Base-by-base conservation (phyloP, 2,797 vertebrate species). In the Todus mexicanus region DNA sequence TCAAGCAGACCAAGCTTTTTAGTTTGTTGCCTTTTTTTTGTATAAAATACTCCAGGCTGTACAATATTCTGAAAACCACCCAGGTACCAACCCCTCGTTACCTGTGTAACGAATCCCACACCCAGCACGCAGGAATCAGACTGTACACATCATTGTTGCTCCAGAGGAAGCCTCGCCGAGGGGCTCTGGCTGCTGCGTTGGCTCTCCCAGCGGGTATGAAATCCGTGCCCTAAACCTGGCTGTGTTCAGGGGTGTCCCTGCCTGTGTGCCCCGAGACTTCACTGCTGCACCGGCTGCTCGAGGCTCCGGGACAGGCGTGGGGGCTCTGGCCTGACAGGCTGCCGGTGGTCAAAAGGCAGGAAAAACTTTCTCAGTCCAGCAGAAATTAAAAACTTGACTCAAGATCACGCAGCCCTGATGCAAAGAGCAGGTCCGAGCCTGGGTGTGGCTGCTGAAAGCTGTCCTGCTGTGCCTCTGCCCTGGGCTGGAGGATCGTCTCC, bases 221-320 rank as follows among this genome's bases (percentile, higher is more conserved):
- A 35, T 25, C 17, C 1, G 0, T 11, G 15, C 9, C 45, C 5
- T 0, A n/a, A n/a, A n/a, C n/a, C n/a, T n/a, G n/a, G n/a, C n/a
- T n/a, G 33, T 2, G 11, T 7, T 25, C 2, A 3, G 76, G 40
- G 18, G 15, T 5, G 15, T 51, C 35, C 23, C n/a, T 71, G 26
- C 33, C 33, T 71, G 11, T 50, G 25, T 37, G 29, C 16, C 42
- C 47, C 3, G 5, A 40, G 12, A 2, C 9, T 25, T 2, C 2
- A 3, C 26, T 54, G 31, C 56, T 31, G n/a, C 6, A 25, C 37
- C 5, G 66, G 5, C 57, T 22, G 29, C 43, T 27, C 3, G 3
- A 43, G 37, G 37, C 17, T 35, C 20, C 47, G 3, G 57, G 42
- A 7, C 50, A 12, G 31, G 10, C 1, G 2, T 1, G 6, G 31